Base-by-base conservation (phyloP, 2,113 vertebrate species). In the Psilopsiagon aymara region DNA sequence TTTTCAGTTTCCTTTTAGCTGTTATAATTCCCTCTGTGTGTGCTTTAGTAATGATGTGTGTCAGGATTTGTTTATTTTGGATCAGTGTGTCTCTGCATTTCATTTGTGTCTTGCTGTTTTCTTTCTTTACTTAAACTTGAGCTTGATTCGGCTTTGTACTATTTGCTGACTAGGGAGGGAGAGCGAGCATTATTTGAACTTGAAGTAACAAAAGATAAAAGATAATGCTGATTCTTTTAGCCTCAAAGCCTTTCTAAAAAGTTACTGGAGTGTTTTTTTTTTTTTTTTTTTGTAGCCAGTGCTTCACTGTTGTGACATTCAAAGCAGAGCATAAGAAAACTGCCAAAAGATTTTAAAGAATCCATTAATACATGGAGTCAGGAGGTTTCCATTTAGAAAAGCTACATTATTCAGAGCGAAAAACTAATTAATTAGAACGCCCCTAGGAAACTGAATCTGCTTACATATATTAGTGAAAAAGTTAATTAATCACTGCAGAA, bases 401-500 rank as follows among this genome's bases (percentile, higher is more conserved):
- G 94, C 86, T 91, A 82, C 96, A 97, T 98, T 97, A 98, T 98
- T 97, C 96, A 97, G 90, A 95, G 94, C 24, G 92, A 98, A 98
- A 98, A 98, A 96, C 97, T 97, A 98, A 98, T 98, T 98, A 98
- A 98, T 98, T 98, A 98, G 89, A 97, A 97, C 75, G 25, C 96
- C 97, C 97, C 96, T 92, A 98, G 97, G 97, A 98, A 92, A 90
- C 88, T 76, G 95, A 97, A 94, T 96, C 96, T 98, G 95, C 97
- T 97, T 97, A 97, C 97, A 95, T 95, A 94, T 90, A 96, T 97
- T 97, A 91, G 92, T 95, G 95, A 95, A 96, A 97, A 97, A 97
- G 96, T 97, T 98, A 98, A 98, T 98, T 98, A 98, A 98, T 98
- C 97, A 98, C 94, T 94, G 83, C 91, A 97, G 97, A 98, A 94